Evolutionary conservation across 2,113 vertebrate species (phyloP), one percentile per base, ranked within the genome.

Genomic region (Tachysurus vachellii): DNA sequence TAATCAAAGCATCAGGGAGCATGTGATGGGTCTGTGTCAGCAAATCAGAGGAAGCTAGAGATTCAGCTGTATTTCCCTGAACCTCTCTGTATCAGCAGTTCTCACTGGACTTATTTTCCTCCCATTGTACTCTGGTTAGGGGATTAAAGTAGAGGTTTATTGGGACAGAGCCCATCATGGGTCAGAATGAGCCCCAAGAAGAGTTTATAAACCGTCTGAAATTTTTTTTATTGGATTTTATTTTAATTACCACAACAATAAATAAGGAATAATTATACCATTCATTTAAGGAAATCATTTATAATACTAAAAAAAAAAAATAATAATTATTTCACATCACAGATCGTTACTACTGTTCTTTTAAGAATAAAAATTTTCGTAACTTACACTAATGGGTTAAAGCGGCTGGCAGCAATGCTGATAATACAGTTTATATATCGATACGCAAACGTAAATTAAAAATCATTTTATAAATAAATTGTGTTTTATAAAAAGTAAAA

Each of bases 91-190:
- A 53, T 88, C 85, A 88, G 85, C 68, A 54, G 2, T 44, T 84
- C 61, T 62, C 64, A 28, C 42, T 84, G 54, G 47, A 21, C 53
- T 57, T 21, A 23, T 85, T 81, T 90, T 89, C 90, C 89, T 82
- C 61, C 81, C 42, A 77, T 91, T 91, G 82, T 87, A 73, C 90
- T 88, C 56, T n/a, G 82, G 53, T 85, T 82, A 87, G 75, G 50
- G 83, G 70, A 80, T 71, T 50, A 23, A 53, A 14, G 36, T 28
- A 50, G 21, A 5, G 9, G 64, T 85, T 88, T 53, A 80, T 50
- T 59, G 70, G 50, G 76, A 77, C 57, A 42, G 44, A 54, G 75
- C 0, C 19, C 9, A 11, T 56, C 54, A 1, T 64, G 6, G 0
- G 21, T 44, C 68, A 80, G 26, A 56, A 71, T 42, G 64, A 44